These are phyloP conservation scores for Cladopsammia gracilis DNA, from an alignment of 64 coral and sea anemone species.

Conservation along the genomic window DNA sequence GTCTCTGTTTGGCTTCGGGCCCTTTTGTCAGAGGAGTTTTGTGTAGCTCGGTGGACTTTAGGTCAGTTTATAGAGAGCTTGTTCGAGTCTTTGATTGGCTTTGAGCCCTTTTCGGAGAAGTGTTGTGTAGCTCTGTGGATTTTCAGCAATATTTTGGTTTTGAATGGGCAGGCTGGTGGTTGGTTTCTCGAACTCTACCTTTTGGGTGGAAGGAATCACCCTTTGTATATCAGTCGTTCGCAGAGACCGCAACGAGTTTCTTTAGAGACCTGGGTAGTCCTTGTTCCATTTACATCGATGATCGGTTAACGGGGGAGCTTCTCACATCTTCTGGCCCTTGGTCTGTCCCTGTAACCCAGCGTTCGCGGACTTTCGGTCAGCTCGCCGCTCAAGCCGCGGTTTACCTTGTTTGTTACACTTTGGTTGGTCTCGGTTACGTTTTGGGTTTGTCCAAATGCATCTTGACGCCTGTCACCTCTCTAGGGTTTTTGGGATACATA, in stretches of 20 bases:
- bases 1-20: too few relatives aligned
- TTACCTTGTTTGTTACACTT: background rate
- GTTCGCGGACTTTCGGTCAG: background rate
- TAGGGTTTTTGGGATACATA: background rate
- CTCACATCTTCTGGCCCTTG: background rate
- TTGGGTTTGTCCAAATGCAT: conserved; percentile 10
- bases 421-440: conserved; percentile 9
- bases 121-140: too few relatives aligned
- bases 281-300: too few relatives aligned
- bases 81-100: too few relatives aligned
- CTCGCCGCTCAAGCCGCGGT: background rate
- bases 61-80: too few relatives aligned
- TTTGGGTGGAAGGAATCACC: conserved; percentile 44
- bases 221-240: conserved; percentile 20
- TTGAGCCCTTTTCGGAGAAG: too few relatives aligned
- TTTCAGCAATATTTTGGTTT: background rate
- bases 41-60: too few relatives aligned
- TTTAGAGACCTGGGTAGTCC: background rate
- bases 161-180: background rate
- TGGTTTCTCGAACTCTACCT: background rate
- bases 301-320: background rate
- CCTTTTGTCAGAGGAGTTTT: too few relatives aligned
- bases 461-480: background rate
- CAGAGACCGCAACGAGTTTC: background rate
- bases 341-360: background rate